Evolutionary conservation across 2,113 vertebrate species (phyloP), one percentile per base, ranked within the genome.

Genomic region (Eptesicus fuscus): DNA sequence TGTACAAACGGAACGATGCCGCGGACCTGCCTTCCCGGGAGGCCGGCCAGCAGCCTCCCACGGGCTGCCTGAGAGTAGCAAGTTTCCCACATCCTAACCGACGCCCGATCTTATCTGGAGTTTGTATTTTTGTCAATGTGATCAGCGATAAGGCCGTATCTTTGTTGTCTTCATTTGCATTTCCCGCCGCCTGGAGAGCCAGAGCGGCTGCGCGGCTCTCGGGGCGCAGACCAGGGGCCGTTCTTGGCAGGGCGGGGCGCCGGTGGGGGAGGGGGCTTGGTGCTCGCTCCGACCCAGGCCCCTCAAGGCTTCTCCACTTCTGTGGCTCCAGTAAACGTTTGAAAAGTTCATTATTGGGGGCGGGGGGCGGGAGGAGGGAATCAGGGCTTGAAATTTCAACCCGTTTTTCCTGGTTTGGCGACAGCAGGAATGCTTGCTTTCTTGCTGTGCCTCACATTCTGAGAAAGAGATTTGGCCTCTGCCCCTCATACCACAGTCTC

Each of bases 41-140:
- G 56, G 40, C 76, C 28, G 23, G 84, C 37, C 76, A 5, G 1
- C 12, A 7, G n/a, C 71, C 74, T 73, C 73, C 63, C 30, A 9
- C 63, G 23, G 78, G n/a, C 16, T 1, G 28, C 42, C 1, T 10
- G 88, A 47, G 70, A 61, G 53, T 70, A 90, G 83, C 6, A 0
- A 37, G 86, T 77, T 92, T 63, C 85, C 89, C 93, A 90, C 93
- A 83, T 95, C 83, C 95, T 94, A 87, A 93, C 93, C 51, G 69
- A 90, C 51, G 1, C 56, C 22, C 23, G 92, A 92, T 97, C 88
- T 92, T 94, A 95, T 96, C 91, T 3, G 11, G 42, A 37, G 76
- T 82, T 85, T 94, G 67, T 80, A 47, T 61, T 96, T 94, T 93
- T 96, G 78, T 96, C 94, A 92, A 23, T 77, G 80, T 90, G 83